phyloP scores from a whole-genome alignment of 1,140 invertebrate genomes.

The Andricus grossulariae region DNA sequence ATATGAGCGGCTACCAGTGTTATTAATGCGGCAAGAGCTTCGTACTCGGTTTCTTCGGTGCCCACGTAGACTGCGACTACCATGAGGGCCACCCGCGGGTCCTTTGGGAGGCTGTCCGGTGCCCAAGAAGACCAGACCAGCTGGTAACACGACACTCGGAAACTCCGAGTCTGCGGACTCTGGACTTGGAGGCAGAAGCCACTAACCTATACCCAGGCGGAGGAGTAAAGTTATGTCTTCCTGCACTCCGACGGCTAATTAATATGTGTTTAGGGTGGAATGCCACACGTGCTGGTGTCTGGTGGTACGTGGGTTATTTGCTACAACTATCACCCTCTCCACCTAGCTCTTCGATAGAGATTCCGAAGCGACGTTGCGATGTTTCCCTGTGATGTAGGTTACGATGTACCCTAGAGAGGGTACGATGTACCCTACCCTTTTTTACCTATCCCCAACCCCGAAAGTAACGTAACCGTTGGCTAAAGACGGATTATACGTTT shows the following conservation, averaged over 20 bases:
- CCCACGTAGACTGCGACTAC: conserved; percentile 44
- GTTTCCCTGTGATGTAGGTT: too few species aligned
- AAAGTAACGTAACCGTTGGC: too few species aligned
- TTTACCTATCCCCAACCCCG: too few species aligned
- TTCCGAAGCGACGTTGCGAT: too few species aligned
- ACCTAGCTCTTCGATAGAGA: too few species aligned
- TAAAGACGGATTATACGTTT: too few species aligned
- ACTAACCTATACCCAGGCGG: conserved; percentile 47
- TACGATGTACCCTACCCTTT: too few species aligned
- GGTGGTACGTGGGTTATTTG: background rate
- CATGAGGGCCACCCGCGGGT: conserved; percentile 66
- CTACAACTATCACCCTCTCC: too few species aligned
- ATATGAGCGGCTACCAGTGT: conserved; percentile 75
- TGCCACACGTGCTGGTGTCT: conserved; percentile 54
- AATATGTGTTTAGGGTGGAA: conserved; percentile 69
- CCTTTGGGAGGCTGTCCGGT: conserved; percentile 36
- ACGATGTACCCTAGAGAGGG: too few species aligned
- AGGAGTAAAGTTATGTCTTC: conserved; percentile 65
- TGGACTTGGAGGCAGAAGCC: conserved; percentile 38
- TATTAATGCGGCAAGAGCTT: conserved; percentile 72
- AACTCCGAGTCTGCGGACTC: conserved; percentile 48
- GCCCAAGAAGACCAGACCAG: too few species aligned
- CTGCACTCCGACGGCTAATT: conserved; percentile 63
- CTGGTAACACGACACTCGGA: conserved; percentile 68
- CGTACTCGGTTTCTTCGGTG: conserved; percentile 64